These are phyloP conservation scores for Aphelenchoides avenae DNA, from an alignment of 1,140 invertebrate genomes.

Conservation along the genomic window DNA sequence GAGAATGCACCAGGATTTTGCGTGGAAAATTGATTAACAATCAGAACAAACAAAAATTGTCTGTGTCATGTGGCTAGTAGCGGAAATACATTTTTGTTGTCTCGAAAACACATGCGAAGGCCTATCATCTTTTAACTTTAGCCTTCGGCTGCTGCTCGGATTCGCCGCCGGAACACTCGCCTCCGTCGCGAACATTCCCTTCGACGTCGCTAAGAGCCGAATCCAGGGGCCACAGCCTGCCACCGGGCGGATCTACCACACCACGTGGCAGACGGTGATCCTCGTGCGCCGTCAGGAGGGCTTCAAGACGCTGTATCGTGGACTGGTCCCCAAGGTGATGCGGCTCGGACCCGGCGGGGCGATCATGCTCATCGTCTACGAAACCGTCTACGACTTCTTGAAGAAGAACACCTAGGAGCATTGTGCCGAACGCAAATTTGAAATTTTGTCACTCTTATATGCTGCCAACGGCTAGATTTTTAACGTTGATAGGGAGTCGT, in stretches of 20 bases:
- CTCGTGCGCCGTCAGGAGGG: slow-evolving; percentile 81
- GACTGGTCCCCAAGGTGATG: slow-evolving; percentile 66
- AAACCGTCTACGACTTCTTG: slow-evolving; percentile 67
- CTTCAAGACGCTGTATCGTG: slow-evolving; percentile 80
- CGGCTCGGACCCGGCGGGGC: slow-evolving; percentile 82
- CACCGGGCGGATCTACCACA: slow-evolving; percentile 66
- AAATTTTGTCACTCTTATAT: too few relatives aligned
- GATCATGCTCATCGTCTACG: slow-evolving; percentile 79
- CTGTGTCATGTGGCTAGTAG: too few relatives aligned
- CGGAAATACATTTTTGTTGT: too few relatives aligned
- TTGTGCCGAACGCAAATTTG: too few relatives aligned
- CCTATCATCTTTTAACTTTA: too few relatives aligned
- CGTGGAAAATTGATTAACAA: too few relatives aligned
- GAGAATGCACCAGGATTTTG: too few relatives aligned
- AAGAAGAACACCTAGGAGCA: too few relatives aligned
- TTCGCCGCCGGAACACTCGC: slow-evolving; percentile 77
- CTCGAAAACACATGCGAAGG: too few relatives aligned
- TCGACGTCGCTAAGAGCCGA: slow-evolving; percentile 88
- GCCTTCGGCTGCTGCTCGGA: slow-evolving; percentile 73
- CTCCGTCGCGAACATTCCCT: slow-evolving; percentile 83
- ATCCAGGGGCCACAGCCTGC: slow-evolving; percentile 74
- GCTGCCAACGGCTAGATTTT: too few relatives aligned
- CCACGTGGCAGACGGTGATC: slow-evolving; percentile 71
- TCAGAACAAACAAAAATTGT: too few relatives aligned
- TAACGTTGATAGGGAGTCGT: too few relatives aligned